A percentile compares a stretch with the other conserved stretches of the same genome.
Conservation (phyloP, 2,113 vertebrate genomes). For the Symphodus melops region DNA sequence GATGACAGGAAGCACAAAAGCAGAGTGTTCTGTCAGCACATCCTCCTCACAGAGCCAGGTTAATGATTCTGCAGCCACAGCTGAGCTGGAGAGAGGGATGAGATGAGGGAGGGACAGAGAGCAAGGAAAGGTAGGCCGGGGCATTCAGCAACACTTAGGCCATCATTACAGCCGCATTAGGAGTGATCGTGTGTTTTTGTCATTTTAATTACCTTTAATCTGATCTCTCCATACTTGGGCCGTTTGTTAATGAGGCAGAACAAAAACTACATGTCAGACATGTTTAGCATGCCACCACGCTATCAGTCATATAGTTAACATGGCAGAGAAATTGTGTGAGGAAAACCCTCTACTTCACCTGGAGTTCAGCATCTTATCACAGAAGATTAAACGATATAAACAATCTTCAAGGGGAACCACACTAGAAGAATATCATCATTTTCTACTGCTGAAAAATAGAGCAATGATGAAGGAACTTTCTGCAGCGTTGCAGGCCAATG, state of each 20-base stretch:
- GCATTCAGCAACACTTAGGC: slow-evolving; percentile 69
- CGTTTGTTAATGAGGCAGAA: slow-evolving; percentile 72
- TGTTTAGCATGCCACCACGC: slow-evolving; percentile 49
- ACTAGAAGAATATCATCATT: no score
- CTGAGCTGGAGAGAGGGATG: slow-evolving; percentile 69
- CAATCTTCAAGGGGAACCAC: neutral
- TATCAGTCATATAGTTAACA: slow-evolving; percentile 59
- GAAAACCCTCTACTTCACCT: neutral
- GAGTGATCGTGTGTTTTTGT: slow-evolving; percentile 78
- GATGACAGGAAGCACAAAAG: slow-evolving; percentile 82
- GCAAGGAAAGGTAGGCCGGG: slow-evolving; percentile 53
- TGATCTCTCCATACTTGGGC: slow-evolving; percentile 68
- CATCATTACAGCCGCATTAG: slow-evolving; percentile 71
- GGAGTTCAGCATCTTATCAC: slow-evolving; percentile 5
- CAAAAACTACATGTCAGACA: slow-evolving; percentile 71
- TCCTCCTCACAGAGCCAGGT: slow-evolving; percentile 75
- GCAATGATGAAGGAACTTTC: neutral
- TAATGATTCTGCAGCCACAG: slow-evolving; percentile 79
- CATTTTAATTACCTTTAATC: slow-evolving; percentile 81
- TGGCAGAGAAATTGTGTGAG: slow-evolving; percentile 6
- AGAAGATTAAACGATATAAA: slow-evolving; percentile 1
- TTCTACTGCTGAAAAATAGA: no score
- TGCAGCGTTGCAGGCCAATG: no score
- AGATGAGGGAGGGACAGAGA: slow-evolving; percentile 53
- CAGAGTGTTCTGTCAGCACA: slow-evolving; percentile 80